A percentile compares a stretch with the other conserved stretches of the same genome.
Evolutionary conservation across 1,140 invertebrate species (phyloP).

Genomic region (Oscheius sp.): DNA sequence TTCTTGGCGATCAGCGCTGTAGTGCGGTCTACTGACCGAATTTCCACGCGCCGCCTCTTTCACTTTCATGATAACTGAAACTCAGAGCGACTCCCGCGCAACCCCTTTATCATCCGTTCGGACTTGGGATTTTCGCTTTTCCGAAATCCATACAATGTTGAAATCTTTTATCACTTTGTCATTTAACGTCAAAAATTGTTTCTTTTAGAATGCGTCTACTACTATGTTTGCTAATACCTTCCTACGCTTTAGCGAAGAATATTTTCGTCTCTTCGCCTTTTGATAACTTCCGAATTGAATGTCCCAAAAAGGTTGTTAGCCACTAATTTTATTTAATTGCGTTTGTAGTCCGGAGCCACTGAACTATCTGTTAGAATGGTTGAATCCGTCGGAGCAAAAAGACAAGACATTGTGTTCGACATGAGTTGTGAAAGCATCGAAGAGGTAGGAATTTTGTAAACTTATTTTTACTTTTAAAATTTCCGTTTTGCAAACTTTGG

Average conservation of each 20-base stretch:
- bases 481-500: too few species aligned
- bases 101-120: background rate
- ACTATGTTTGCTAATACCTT: background rate
- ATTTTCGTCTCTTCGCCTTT: constrained; percentile 56
- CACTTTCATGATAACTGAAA: constrained; percentile 14
- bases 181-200: background rate
- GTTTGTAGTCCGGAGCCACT: constrained; percentile 27
- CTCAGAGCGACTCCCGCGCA: background rate
- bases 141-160: too few species aligned
- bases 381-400: constrained; percentile 56
- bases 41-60: background rate
- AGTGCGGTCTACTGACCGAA: constrained; percentile 11
- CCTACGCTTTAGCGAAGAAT: constrained; percentile 13
- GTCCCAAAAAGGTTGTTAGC: constrained; percentile 46
- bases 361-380: constrained; percentile 53
- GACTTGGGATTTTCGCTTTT: too few species aligned
- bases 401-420: constrained; percentile 57
- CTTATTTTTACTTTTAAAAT: too few species aligned
- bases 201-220: background rate
- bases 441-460: constrained; percentile 40
- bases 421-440: constrained; percentile 52
- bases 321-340: background rate
- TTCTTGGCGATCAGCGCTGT: background rate
- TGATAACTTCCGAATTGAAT: constrained; percentile 60
- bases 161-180: too few species aligned